Conservation (phyloP, 1,140 invertebrate genomes). For the Trinorchestia longiramus region DNA sequence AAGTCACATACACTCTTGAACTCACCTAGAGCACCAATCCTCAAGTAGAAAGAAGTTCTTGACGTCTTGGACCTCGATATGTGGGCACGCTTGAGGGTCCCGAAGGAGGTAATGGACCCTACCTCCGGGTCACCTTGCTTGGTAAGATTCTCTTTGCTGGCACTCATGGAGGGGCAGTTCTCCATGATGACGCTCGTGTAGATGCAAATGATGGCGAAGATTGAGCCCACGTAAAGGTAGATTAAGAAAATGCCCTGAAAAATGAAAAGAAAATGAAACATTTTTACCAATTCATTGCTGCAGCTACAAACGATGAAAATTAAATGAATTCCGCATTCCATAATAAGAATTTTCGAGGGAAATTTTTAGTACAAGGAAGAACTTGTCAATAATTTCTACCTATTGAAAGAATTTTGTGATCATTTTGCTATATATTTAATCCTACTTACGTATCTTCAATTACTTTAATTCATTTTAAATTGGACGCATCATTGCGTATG, state of each 20-base stretch:
- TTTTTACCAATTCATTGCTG: no score
- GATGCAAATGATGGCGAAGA: conserved; percentile 77
- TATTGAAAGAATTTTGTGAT: no score
- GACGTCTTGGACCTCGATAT: conserved; percentile 74
- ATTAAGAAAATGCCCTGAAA: conserved; percentile 76
- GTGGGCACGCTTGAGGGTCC: conserved; percentile 75
- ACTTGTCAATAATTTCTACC: no score
- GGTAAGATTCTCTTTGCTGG: conserved; percentile 67
- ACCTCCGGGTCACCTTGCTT: conserved; percentile 67
- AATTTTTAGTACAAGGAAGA: no score
- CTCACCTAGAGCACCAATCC: conserved; percentile 78
- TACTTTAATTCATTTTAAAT: not conserved
- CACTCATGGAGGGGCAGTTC: conserved; percentile 72
- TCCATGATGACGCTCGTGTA: conserved; percentile 77
- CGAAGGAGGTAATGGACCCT: conserved; percentile 73
- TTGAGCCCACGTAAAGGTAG: conserved; percentile 77
- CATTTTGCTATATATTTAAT: not conserved
- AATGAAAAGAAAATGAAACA: not conserved
- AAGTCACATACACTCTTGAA: not conserved
- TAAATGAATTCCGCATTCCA: not conserved
- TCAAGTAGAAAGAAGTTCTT: conserved; percentile 77
- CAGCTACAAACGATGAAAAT: not conserved
- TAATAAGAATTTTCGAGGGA: not conserved
- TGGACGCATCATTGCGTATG: not conserved
- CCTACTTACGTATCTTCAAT: not conserved